Evolutionary conservation across 2,888 invertebrate species (phyloP).

Genomic region (Drosophila limbata): DNA sequence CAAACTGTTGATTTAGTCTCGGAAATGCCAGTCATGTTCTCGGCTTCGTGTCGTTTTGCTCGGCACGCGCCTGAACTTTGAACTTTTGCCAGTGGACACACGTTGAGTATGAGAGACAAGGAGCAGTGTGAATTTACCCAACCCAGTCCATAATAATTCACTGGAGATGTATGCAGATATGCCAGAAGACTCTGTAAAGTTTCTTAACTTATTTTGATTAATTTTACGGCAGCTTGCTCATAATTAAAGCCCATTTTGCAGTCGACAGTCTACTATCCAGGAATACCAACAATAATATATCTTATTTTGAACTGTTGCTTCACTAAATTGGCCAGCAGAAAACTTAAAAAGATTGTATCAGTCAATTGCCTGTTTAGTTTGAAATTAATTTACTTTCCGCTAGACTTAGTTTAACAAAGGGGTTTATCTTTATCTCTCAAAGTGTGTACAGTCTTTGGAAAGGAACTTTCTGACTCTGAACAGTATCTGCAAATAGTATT

Average conservation of each 20-base stretch:
- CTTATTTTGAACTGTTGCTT: constrained; percentile 5
- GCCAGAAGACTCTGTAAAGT: constrained; percentile 11
- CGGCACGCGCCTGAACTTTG: constrained; percentile 71
- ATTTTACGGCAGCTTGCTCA: constrained; percentile 42
- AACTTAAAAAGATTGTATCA: constrained; percentile 20
- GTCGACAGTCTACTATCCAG: background rate
- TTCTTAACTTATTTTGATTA: constrained; percentile 40
- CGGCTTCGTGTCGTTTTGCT: constrained; percentile 22
- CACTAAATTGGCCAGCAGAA: background rate
- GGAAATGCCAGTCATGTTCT: constrained; percentile 64
- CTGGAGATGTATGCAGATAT: constrained; percentile 16
- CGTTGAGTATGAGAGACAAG: background rate
- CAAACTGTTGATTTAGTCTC: constrained; percentile 74
- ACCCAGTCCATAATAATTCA: background rate
- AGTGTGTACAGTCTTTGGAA: background rate
- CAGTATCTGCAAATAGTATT: background rate
- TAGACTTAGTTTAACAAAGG: background rate
- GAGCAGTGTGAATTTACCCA: background rate
- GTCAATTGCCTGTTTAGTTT: constrained; percentile 17
- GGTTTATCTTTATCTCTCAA: background rate
- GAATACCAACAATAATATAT: constrained; percentile 4
- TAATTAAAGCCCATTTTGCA: constrained; percentile 11
- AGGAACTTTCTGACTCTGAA: background rate
- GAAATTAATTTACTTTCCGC: constrained; percentile 12
- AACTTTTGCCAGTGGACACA: constrained; percentile 55